Evolutionary conservation across 2,113 vertebrate genomes (phyloP).

Genomic region (Eonycteris spelaea): DNA sequence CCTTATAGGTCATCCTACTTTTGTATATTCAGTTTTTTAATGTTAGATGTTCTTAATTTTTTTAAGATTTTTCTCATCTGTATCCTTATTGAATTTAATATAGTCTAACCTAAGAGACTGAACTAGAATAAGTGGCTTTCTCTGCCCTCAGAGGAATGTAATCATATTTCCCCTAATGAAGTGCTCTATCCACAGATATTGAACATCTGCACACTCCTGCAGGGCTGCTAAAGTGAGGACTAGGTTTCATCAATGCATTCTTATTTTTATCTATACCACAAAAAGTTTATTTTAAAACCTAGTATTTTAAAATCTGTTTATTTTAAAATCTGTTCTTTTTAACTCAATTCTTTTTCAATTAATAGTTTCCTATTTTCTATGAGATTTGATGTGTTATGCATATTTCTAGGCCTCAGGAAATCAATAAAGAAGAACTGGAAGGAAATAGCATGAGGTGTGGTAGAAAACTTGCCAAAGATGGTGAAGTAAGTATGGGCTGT

Average conservation of each 20-base stretch:
- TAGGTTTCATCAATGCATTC: neutral
- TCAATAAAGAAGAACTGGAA: conserved; percentile 95
- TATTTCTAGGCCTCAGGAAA: conserved; percentile 91
- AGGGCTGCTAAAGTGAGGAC: neutral
- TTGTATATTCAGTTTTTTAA: neutral
- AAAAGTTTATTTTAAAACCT: conserved; percentile 29
- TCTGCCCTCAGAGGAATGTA: neutral
- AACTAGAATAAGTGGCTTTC: neutral
- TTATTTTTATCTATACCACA: conserved; percentile 5
- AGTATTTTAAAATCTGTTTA: no score
- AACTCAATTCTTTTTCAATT: conserved; percentile 42
- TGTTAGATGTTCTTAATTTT: neutral
- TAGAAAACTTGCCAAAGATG: conserved; percentile 95
- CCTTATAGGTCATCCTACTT: neutral
- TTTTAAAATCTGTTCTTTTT: conserved; percentile 37
- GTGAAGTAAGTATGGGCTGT: conserved; percentile 90
- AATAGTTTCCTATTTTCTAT: conserved; percentile 13
- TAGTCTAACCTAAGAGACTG: neutral
- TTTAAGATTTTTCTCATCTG: neutral
- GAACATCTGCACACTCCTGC: neutral
- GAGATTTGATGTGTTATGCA: conserved; percentile 38
- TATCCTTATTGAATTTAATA: neutral
- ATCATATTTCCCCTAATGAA: neutral
- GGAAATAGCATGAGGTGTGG: conserved; percentile 96
- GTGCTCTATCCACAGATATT: neutral